Base-by-base conservation (phyloP, 2,888 invertebrate genomes). In the Phania funesta region DNA sequence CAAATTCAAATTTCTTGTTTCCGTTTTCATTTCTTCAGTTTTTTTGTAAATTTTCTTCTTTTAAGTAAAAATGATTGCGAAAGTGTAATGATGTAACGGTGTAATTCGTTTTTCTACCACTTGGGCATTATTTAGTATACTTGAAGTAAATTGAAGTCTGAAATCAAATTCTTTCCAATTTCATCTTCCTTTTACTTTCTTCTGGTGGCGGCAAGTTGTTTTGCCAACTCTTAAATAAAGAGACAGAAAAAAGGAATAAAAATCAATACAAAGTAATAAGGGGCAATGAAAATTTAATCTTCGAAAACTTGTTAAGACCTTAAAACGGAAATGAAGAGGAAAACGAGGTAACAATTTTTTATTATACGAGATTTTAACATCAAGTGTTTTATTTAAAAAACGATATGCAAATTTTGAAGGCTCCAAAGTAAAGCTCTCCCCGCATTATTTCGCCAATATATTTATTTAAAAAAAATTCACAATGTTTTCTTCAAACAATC, bases 101-200 rank as follows among this genome's bases (percentile, higher is more conserved):
- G 80, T 83, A 83, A 83, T 82, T 84, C 84, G 70, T 83, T 84
- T 81, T 83, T 67, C 73, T 82, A 82, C 75, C 80, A 84, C 83
- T 83, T 84, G 82, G 82, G 84, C 81, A 82, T 82, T 82, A 78
- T 78, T 82, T 82, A 82, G 65, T 78, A 70, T 35, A 78, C 82
- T 82, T 46, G 58, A 82, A 78, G 54, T 75, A 82, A 82, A 82
- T 82, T 82, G 78, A 75, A 78, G 78, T 82, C 64, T 82, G 74
- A 52, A 58, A 68, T 65, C 26, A 24, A 29, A 46, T 68, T 50
- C 50, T 44, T 16, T 54, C n/a, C 24, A 9, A n/a, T 29, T 64
- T 32, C 46, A 16, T 60, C 20, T 35, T 32, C 16, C 41, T 50
- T 26, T 70, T 24, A 16, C 13, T 64, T 48, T 11, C 16, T 46